A percentile compares a stretch with the other conserved stretches of the same genome.
These are phyloP conservation scores for Vulpes vulpes DNA, from an alignment of 2,113 vertebrate species.

Conservation along the genomic window DNA sequence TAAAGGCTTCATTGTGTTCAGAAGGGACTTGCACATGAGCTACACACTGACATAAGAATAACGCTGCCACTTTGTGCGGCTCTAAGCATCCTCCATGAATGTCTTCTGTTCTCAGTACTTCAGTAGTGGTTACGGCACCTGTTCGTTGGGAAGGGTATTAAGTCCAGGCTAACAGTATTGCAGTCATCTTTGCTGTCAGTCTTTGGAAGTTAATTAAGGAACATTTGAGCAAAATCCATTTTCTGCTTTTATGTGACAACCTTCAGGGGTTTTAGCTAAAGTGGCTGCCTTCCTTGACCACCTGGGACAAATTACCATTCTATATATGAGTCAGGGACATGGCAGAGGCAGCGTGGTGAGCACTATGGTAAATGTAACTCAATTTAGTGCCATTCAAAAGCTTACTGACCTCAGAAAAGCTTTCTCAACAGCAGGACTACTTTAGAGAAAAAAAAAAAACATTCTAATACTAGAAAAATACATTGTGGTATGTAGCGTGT, in stretches of 20 bases:
- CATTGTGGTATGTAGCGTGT: background rate
- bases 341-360: background rate
- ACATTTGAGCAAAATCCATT: slow-evolving; percentile 57
- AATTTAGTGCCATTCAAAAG: background rate
- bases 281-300: background rate
- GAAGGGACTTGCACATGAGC: background rate
- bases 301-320: slow-evolving; percentile 34
- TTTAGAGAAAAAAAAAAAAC: slow-evolving; percentile 48
- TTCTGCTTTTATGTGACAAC: slow-evolving; percentile 71
- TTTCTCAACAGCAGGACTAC: slow-evolving; percentile 59
- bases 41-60: background rate
- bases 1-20: slow-evolving; percentile 6
- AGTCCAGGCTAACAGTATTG: slow-evolving; percentile 9
- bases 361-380: background rate
- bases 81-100: background rate
- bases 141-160: slow-evolving; percentile 46
- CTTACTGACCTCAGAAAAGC: slow-evolving; percentile 32
- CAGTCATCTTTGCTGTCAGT: slow-evolving; percentile 70
- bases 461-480: slow-evolving; percentile 30
- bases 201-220: slow-evolving; percentile 73
- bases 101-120: slow-evolving; percentile 30
- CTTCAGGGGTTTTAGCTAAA: slow-evolving; percentile 60
- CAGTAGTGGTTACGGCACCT: slow-evolving; percentile 50
- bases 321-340: slow-evolving; percentile 39
- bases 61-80: slow-evolving; percentile 5